Percentiles rank a stretch among this genome's conserved stretches.
phyloP scores from a whole-genome alignment of 1,140 invertebrate genomes.

The Drosophila gunungcola region DNA sequence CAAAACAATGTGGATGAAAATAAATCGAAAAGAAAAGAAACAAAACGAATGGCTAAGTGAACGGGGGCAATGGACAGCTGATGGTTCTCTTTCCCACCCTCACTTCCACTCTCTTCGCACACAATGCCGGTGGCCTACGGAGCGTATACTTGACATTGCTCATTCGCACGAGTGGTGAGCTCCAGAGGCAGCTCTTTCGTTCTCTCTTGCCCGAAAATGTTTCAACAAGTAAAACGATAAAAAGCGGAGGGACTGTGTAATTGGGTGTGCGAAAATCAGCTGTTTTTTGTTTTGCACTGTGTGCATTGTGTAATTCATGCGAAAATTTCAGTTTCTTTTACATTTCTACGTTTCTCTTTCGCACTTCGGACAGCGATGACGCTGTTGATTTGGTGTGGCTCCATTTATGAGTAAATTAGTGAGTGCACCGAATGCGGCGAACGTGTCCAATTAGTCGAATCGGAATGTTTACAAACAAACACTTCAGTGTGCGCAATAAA shows the following conservation, averaged over 20 bases:
- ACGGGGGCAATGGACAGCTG: constrained; percentile 75
- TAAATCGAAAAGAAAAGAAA: constrained; percentile 1
- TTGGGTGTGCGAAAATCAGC: constrained; percentile 48
- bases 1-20: constrained; percentile 10
- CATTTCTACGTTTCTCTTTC: constrained; percentile 5
- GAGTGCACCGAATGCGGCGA: constrained; percentile 38
- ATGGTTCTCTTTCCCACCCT: constrained; percentile 34
- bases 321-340: constrained; percentile 6
- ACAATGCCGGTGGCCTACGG: constrained; percentile 17
- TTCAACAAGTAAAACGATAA: constrained; percentile 43
- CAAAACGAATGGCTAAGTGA: constrained; percentile 9
- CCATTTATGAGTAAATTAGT: constrained; percentile 41
- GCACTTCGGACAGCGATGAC: constrained; percentile 25
- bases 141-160: constrained; percentile 65
- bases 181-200: constrained; percentile 7
- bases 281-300: constrained; percentile 74
- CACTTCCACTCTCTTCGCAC: constrained; percentile 8
- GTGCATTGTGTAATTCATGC: constrained; percentile 58
- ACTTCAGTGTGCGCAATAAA: constrained; percentile 55
- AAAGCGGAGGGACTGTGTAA: background rate
- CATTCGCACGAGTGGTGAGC: constrained; percentile 15
- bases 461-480: constrained; percentile 69
- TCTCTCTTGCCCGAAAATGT: constrained; percentile 20
- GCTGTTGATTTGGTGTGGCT: constrained; percentile 27
- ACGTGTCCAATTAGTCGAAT: constrained; percentile 59